Evolutionary conservation across 1,140 invertebrate genomes (phyloP).

Genomic region (Pissodes strobi): DNA sequence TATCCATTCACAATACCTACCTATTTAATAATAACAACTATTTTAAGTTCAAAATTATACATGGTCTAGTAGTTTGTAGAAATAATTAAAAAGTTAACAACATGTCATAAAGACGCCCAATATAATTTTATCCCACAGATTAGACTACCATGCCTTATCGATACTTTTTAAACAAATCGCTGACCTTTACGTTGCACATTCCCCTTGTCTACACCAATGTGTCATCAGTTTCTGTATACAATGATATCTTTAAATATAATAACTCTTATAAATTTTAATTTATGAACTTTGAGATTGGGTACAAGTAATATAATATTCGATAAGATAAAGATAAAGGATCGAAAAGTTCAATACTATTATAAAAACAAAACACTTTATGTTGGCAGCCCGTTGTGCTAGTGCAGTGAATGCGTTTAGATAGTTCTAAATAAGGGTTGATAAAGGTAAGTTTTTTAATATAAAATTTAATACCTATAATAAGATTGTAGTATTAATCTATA

Average conservation of each 20-base stretch:
- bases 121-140: no score
- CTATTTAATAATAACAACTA: no score
- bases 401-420: neutral
- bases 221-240: neutral
- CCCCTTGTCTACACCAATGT: neutral
- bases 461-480: no score
- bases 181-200: slow-evolving; percentile 3
- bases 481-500: neutral
- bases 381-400: neutral
- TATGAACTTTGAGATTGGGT: slow-evolving; percentile 14
- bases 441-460: neutral
- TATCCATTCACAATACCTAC: no score
- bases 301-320: slow-evolving; percentile 4
- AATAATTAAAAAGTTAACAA: no score
- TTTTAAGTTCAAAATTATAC: no score
- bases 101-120: no score
- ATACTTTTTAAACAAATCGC: neutral
- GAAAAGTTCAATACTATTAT: slow-evolving; percentile 3
- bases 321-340: slow-evolving; percentile 17
- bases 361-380: neutral
- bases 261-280: slow-evolving; percentile 5
- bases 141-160: no score
- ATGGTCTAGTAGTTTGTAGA: no score
- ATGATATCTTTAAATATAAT: neutral
- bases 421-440: neutral